These are phyloP conservation scores for Hapalemur alaotrensis DNA, from an alignment of 2,797 vertebrate species.

Conservation along the genomic window DNA sequence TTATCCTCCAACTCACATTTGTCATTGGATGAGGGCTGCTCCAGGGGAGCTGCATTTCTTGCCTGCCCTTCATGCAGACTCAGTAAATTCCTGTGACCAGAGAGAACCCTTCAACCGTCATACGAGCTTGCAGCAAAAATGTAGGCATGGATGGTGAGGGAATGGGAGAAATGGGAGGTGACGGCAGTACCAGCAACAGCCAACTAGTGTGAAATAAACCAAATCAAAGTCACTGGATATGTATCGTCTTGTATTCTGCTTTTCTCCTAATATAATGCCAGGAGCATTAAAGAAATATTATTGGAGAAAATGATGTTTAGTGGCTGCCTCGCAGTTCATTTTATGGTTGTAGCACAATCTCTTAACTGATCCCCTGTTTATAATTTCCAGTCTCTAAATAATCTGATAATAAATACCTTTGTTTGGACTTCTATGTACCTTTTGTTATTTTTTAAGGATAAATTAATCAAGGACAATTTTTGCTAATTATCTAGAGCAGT, in stretches of 20 bases:
- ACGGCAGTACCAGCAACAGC: neutral
- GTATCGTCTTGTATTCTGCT: neutral
- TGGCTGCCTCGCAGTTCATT: neutral
- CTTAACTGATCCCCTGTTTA: neutral
- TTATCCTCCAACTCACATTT: neutral
- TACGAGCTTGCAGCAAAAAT: neutral
- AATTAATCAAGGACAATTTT: neutral
- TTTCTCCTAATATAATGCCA: neutral
- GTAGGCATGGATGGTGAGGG: neutral
- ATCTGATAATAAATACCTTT: neutral
- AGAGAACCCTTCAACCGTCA: neutral
- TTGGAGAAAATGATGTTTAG: neutral
- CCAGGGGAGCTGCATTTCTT: neutral
- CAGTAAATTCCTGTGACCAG: neutral
- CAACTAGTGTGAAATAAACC: neutral
- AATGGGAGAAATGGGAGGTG: neutral
- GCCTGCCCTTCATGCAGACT: neutral
- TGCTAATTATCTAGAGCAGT: neutral
- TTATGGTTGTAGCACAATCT: neutral
- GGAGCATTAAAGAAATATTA: neutral
- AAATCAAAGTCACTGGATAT: neutral
- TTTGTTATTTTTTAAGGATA: neutral
- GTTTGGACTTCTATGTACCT: neutral
- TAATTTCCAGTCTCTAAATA: slow-evolving; percentile 1
- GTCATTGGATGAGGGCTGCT: neutral